phyloP scores from a whole-genome alignment of 2,888 invertebrate genomes.

The Sesia bembeciformis region DNA sequence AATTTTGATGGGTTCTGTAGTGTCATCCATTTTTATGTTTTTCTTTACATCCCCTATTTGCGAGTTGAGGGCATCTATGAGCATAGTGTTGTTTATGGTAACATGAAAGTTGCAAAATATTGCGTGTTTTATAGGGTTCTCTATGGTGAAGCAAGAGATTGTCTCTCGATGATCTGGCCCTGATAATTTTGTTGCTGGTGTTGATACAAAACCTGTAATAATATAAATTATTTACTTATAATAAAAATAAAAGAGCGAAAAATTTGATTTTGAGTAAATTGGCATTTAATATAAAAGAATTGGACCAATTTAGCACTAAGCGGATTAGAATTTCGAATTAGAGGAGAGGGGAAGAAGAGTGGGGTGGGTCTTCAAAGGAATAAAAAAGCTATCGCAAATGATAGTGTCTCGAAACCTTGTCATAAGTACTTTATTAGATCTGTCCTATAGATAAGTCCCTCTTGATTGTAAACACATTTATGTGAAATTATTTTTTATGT shows the following conservation, averaged over 20 bases:
- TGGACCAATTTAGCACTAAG: no score
- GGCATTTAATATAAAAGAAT: no score
- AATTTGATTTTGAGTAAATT: no score
- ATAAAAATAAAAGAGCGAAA: neutral
- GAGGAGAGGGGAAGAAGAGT: no score
- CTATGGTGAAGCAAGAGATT: conserved; percentile 85
- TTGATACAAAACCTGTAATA: conserved; percentile 67
- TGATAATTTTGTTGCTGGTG: conserved; percentile 62
- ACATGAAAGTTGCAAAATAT: conserved; percentile 79
- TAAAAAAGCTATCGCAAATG: no score
- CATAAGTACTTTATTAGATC: no score
- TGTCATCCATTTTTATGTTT: conserved; percentile 62
- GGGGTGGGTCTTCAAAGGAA: no score
- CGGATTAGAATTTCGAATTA: no score
- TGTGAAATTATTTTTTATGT: no score
- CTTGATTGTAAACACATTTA: no score
- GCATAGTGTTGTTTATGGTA: conserved; percentile 69
- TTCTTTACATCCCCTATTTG: conserved; percentile 65
- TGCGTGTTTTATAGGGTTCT: conserved; percentile 87
- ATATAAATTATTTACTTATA: neutral
- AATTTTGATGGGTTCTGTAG: conserved; percentile 63
- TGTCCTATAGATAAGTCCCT: no score
- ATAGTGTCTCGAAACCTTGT: no score
- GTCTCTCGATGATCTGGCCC: conserved; percentile 70
- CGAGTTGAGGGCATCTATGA: conserved; percentile 64